A percentile compares a stretch with the other conserved stretches of the same genome.
Evolutionary conservation across 2,113 vertebrate species (phyloP).

Genomic region (Hymenochirus boettgeri): DNA sequence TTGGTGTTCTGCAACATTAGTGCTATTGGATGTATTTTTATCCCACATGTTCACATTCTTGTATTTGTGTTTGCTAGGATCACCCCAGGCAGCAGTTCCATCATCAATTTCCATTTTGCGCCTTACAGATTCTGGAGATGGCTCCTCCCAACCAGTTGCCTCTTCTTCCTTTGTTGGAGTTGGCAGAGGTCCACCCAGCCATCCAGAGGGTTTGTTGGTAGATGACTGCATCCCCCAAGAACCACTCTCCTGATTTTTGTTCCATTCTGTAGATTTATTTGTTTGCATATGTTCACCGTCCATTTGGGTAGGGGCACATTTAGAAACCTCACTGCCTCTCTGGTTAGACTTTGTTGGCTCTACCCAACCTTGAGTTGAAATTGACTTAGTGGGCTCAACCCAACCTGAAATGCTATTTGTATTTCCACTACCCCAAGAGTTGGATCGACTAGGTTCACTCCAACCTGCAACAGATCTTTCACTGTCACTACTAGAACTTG

Average conservation of each 20-base stretch:
- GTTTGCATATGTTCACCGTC: constrained; percentile 48
- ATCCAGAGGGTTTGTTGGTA: constrained; percentile 67
- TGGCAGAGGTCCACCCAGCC: constrained; percentile 84
- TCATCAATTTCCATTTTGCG: constrained; percentile 95
- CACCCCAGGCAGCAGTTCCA: constrained; percentile 95
- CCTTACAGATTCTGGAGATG: constrained; percentile 89
- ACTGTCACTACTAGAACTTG: constrained; percentile 79
- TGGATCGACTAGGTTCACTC: constrained; percentile 76
- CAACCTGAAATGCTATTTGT: constrained; percentile 67
- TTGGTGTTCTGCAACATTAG: constrained; percentile 73
- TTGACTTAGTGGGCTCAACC: constrained; percentile 72
- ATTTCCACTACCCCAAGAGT: constrained; percentile 75
- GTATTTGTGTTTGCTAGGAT: constrained; percentile 81
- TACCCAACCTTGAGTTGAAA: constrained; percentile 79
- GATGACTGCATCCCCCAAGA: constrained; percentile 67
- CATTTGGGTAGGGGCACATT: constrained; percentile 48
- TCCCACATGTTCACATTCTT: constrained; percentile 92
- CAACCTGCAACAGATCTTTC: constrained; percentile 87
- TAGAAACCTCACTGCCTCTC: constrained; percentile 76
- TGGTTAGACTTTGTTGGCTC: constrained; percentile 70
- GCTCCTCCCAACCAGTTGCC: constrained; percentile 92
- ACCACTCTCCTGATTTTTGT: constrained; percentile 75
- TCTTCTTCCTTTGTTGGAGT: constrained; percentile 76
- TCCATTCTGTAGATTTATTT: constrained; percentile 78
- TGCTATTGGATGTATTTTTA: constrained; percentile 66